Percentiles rank a stretch among this genome's conserved stretches.
Conservation (phyloP, 2,797 vertebrate species). For the Austrolebias charrua region DNA sequence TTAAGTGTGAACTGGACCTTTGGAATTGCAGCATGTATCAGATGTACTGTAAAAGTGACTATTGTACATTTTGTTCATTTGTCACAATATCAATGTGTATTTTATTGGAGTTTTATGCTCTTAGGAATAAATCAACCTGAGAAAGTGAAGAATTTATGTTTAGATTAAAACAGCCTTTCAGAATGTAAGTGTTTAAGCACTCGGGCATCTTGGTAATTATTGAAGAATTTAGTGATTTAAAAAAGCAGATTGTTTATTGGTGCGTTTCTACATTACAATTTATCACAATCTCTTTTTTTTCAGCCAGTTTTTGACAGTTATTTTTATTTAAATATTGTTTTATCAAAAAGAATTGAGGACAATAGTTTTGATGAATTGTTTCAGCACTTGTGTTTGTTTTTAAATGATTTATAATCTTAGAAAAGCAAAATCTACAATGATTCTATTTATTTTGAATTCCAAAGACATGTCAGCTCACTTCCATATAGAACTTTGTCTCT, state of each 20-base stretch:
- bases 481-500: constrained; percentile 8
- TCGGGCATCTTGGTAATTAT: too few species aligned
- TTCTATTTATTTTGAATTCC: constrained; percentile 19
- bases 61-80: constrained; percentile 22
- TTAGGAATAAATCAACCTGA: too few species aligned
- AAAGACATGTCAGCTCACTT: constrained; percentile 7
- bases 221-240: too few species aligned
- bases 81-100: constrained; percentile 2
- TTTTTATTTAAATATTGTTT: too few species aligned
- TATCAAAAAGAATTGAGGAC: constrained; percentile 20
- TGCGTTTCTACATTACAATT: constrained; percentile 20
- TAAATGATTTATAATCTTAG: constrained; percentile 11
- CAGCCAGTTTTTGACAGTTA: too few species aligned
- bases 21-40: constrained; percentile 14
- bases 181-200: too few species aligned
- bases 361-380: constrained; percentile 64
- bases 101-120: not conserved
- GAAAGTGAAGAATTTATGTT: not conserved
- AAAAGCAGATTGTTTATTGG: not conserved
- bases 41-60: constrained; percentile 44
- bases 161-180: not conserved
- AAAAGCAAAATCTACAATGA: not conserved
- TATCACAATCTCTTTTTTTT: constrained; percentile 6
- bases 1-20: constrained; percentile 30
- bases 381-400: constrained; percentile 16